Base-by-base conservation (phyloP, 2,888 invertebrate species). In the Ectropis crepuscularia region DNA sequence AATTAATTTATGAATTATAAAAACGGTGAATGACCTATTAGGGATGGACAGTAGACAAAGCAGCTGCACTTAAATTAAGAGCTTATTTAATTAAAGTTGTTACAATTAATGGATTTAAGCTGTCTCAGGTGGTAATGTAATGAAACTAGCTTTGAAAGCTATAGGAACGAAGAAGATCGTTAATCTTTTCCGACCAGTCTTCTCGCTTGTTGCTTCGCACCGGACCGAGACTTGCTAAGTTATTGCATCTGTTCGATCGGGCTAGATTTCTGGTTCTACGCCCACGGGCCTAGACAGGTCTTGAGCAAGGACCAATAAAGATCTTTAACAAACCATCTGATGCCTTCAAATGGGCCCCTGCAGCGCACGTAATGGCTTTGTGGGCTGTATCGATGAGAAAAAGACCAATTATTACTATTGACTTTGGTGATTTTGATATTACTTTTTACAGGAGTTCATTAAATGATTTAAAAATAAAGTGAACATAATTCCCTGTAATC, bases 271-370 rank as follows among this genome's bases (percentile, higher is more conserved):
- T 68, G 68, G 71, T 74, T 65, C 65, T 73, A 65, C 77, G 75
- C 80, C 79, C 75, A 78, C 79, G 69, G 63, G 57, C 74, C 72
- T 71, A 74, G 75, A 74, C 78, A 72, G 74, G 77, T 75, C 72
- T 68, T 69, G 67, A 71, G 68, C 71, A 69, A 68, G 50, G 54
- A 43, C 63, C 65, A 68, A 70, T 71, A 71, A 71, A 70, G 69
- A 68, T 68, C 67, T 70, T 67, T 60, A 65, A 69, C 67, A 66
- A 65, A 63, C 64, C 67, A 65, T 57, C 68, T 68, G 65, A 70
- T 67, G 67, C 66, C 61, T 64, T 67, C 53, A 64, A 69, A 68
- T 66, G 57, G 67, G 64, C 60, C 67, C 72, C 72, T 64, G 70
- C 60, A 51, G 70, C 45, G 70, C 54, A 57, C 43, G 63, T 66